phyloP scores from a whole-genome alignment of 2,797 vertebrate species.

The Oreortyx pictus region DNA sequence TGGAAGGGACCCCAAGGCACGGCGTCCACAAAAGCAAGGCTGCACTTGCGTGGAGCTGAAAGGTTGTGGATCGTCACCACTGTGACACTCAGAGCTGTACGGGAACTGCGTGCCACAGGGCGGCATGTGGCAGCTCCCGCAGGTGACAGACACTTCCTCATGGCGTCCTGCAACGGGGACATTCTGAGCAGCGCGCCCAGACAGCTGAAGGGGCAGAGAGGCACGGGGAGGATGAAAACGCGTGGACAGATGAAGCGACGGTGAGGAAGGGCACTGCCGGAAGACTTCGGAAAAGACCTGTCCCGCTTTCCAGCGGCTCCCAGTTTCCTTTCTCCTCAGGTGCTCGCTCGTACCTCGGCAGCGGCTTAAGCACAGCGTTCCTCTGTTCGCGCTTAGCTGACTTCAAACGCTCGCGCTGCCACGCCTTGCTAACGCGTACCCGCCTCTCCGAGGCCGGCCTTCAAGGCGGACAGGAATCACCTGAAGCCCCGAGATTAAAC shows the following conservation, averaged over 20 bases:
- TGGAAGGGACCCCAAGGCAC: no score
- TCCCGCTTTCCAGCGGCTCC: not conserved
- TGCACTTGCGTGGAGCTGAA: fast-evolving
- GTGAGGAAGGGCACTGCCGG: fast-evolving
- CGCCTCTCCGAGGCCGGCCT: not conserved
- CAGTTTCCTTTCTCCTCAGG: not conserved
- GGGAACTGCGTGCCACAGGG: fast-evolving
- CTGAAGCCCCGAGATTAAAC: not conserved
- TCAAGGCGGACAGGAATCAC: fast-evolving
- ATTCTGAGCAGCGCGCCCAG: not conserved
- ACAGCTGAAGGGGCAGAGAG: not conserved
- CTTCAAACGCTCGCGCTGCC: fast-evolving
- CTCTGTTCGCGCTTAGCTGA: not conserved
- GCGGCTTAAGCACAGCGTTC: fast-evolving
- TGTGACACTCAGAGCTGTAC: fast-evolving
- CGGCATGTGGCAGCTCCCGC: no score
- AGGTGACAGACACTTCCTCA: not conserved
- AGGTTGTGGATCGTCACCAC: not conserved
- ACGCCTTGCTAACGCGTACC: not conserved
- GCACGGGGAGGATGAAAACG: not conserved
- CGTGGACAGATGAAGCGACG: fast-evolving
- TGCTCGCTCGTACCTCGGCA: not conserved
- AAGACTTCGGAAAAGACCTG: not conserved
- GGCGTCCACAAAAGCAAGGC: fast-evolving
- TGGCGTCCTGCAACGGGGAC: fast-evolving